These are phyloP conservation scores for Autographa gamma DNA, from an alignment of 2,888 invertebrate genomes.

Conservation along the genomic window DNA sequence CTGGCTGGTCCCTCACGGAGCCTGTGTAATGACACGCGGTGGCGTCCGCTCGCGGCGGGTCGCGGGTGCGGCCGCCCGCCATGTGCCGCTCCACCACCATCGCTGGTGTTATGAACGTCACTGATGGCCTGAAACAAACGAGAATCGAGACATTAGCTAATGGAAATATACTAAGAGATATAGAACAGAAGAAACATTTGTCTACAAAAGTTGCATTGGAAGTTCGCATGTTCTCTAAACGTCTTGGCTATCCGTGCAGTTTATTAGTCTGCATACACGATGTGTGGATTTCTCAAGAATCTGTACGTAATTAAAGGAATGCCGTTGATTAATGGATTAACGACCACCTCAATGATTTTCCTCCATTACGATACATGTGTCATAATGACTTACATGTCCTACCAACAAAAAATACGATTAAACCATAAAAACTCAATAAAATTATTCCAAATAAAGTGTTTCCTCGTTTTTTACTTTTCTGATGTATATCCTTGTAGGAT, in stretches of 20 bases:
- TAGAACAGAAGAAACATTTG: no score
- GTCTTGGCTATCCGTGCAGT: neutral
- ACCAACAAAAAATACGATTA: neutral
- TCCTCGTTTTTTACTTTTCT: slow-evolving; percentile 41
- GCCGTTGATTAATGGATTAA: slow-evolving; percentile 6
- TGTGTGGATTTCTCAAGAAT: neutral
- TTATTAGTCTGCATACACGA: neutral
- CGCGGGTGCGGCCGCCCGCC: slow-evolving; percentile 84
- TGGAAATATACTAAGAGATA: no score
- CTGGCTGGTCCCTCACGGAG: slow-evolving; percentile 91
- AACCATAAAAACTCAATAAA: slow-evolving; percentile 10
- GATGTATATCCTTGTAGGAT: slow-evolving; percentile 55
- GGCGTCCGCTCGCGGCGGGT: slow-evolving; percentile 83
- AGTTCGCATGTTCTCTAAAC: neutral
- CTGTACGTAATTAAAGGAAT: neutral
- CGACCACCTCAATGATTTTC: neutral
- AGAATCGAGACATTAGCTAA: neutral
- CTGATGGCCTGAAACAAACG: slow-evolving; percentile 88
- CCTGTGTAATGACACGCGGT: slow-evolving; percentile 94
- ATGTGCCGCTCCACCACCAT: slow-evolving; percentile 92
- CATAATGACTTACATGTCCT: neutral
- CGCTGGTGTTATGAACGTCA: slow-evolving; percentile 91
- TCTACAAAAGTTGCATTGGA: no score
- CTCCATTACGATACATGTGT: neutral
- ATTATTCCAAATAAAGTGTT: slow-evolving; percentile 37